These are phyloP conservation scores for Biston betularia DNA, from an alignment of 2,888 invertebrate species.

Conservation along the genomic window DNA sequence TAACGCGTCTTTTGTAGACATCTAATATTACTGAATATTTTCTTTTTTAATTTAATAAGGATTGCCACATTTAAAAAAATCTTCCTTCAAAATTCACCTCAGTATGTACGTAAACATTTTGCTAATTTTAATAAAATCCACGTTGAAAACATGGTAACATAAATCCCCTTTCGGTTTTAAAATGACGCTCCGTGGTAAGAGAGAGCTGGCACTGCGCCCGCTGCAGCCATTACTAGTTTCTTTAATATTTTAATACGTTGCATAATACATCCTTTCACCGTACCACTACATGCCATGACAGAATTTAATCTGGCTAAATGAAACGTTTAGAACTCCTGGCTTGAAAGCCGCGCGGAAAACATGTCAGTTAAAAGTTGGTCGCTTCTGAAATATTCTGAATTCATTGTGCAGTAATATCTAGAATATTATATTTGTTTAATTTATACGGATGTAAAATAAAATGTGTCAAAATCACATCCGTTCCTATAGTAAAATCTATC, in stretches of 20 bases:
- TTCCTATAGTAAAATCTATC: no score
- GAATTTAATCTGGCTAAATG: conserved; percentile 58
- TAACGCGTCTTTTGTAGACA: no score
- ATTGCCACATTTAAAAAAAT: no score
- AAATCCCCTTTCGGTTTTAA: conserved; percentile 51
- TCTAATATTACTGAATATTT: no score
- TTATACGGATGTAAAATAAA: no score
- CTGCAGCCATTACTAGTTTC: conserved; percentile 64
- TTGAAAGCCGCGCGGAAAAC: conserved; percentile 15
- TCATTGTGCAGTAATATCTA: neutral
- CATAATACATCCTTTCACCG: conserved; percentile 71
- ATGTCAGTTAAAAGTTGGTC: conserved; percentile 20
- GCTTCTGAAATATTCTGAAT: conserved; percentile 2
- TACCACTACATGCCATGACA: conserved; percentile 59
- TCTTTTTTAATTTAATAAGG: no score
- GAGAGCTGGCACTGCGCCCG: conserved; percentile 66
- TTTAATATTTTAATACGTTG: conserved; percentile 78
- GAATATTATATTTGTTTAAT: no score
- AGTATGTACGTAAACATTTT: neutral
- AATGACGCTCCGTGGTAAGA: conserved; percentile 60
- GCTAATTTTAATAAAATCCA: neutral
- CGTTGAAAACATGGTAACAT: conserved; percentile 5
- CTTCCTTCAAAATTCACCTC: no score
- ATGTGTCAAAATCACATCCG: neutral
- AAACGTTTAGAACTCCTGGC: conserved; percentile 45